These are phyloP conservation scores for Diglossa cyanea DNA, from an alignment of 2,797 vertebrate species.

Conservation along the genomic window DNA sequence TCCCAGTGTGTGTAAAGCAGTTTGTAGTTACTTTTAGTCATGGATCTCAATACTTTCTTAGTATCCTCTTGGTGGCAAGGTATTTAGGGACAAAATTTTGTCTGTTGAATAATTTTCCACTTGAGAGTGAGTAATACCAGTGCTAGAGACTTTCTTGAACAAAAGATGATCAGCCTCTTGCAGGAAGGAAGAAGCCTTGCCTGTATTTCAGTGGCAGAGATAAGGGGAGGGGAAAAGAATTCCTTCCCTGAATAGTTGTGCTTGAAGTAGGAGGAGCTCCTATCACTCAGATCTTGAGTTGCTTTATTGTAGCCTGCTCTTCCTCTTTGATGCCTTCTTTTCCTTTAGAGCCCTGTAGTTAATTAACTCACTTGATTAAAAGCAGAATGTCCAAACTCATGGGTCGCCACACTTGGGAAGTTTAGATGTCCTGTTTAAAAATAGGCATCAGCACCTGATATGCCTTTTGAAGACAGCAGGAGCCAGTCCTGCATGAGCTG, in stretches of 20 bases:
- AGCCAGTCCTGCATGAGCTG: neutral
- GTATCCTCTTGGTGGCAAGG: neutral
- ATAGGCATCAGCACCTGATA: constrained; percentile 41
- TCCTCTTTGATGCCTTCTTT: constrained; percentile 33
- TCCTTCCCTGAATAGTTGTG: constrained; percentile 4
- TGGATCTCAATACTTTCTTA: neutral
- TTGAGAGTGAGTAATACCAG: neutral
- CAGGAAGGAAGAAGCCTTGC: constrained; percentile 44
- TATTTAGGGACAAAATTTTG: neutral
- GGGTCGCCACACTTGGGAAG: constrained; percentile 35
- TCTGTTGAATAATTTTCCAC: neutral
- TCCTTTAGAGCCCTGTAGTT: constrained; percentile 5
- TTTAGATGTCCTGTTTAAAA: constrained; percentile 49
- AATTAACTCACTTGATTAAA: constrained; percentile 44
- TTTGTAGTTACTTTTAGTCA: neutral
- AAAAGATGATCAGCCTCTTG: neutral
- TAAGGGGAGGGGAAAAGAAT: neutral
- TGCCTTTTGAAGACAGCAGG: constrained; percentile 30
- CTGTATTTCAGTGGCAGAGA: neutral
- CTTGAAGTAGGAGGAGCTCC: constrained; percentile 27
- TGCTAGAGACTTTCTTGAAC: neutral
- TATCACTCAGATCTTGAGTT: constrained; percentile 18
- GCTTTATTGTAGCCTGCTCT: constrained; percentile 43
- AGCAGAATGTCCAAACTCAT: constrained; percentile 5
- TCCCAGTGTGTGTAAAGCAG: neutral